phyloP scores from a whole-genome alignment of 2,113 vertebrate genomes.

The Pao palembangensis region DNA sequence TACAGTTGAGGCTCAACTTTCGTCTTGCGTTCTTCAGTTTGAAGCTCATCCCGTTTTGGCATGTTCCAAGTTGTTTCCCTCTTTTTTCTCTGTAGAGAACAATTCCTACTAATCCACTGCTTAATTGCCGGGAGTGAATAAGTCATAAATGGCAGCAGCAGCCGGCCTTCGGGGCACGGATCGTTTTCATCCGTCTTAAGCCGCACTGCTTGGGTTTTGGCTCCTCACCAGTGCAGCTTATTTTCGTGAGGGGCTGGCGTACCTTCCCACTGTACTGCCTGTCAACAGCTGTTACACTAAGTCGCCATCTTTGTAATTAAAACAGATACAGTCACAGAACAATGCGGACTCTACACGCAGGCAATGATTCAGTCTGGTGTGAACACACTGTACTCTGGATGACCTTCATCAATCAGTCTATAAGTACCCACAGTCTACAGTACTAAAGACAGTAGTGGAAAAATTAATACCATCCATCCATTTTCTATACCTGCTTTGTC shows the following conservation, averaged over 20 bases:
- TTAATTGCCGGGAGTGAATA: slow-evolving; percentile 71
- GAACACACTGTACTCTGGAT: slow-evolving; percentile 1
- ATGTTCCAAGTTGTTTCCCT: slow-evolving; percentile 45
- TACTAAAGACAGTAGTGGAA: too few species aligned
- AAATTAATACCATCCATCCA: too few species aligned
- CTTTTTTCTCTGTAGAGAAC: slow-evolving; percentile 45
- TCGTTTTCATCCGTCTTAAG: slow-evolving; percentile 63
- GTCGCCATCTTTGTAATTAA: slow-evolving; percentile 40
- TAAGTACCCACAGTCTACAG: too few species aligned
- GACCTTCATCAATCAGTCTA: not conserved
- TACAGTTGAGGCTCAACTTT: too few species aligned
- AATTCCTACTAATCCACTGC: slow-evolving; percentile 59
- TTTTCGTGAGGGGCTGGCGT: slow-evolving; percentile 42
- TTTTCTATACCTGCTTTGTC: too few species aligned
- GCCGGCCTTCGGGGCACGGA: slow-evolving; percentile 57
- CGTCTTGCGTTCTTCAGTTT: slow-evolving; percentile 5
- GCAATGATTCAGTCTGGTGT: slow-evolving; percentile 26
- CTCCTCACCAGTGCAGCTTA: slow-evolving; percentile 42
- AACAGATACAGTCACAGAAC: slow-evolving; percentile 24
- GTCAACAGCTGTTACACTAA: slow-evolving; percentile 51
- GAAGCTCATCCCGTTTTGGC: slow-evolving; percentile 60
- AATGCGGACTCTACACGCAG: slow-evolving; percentile 10
- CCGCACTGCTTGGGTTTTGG: slow-evolving; percentile 57
- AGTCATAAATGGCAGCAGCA: slow-evolving; percentile 59
- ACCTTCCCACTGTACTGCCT: slow-evolving; percentile 30